phyloP scores from a whole-genome alignment of 1,140 invertebrate species.

The Aphelenchoides fujianensis region DNA sequence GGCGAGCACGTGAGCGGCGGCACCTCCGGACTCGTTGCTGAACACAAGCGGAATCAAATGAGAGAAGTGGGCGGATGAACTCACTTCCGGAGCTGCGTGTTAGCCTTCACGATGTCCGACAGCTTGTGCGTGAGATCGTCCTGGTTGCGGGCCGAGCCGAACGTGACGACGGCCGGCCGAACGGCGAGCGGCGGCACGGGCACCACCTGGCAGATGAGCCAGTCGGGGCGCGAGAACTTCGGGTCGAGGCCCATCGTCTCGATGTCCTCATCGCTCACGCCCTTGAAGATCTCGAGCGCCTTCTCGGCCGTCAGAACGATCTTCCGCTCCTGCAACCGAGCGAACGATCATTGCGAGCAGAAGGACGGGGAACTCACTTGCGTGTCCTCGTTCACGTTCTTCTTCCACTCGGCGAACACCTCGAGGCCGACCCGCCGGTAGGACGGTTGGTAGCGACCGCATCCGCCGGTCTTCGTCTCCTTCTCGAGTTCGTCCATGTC shows the following conservation, averaged over 20 bases:
- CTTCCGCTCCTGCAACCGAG: slow-evolving; percentile 73
- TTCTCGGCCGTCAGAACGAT: slow-evolving; percentile 86
- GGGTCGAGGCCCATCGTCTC: slow-evolving; percentile 74
- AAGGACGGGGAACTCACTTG: slow-evolving; percentile 66
- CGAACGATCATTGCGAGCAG: too few species aligned
- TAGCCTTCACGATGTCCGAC: slow-evolving; percentile 96
- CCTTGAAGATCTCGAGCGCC: slow-evolving; percentile 92
- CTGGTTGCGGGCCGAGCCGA: slow-evolving; percentile 92
- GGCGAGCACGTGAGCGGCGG: slow-evolving; percentile 88
- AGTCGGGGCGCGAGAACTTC: slow-evolving; percentile 86
- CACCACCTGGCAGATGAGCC: slow-evolving; percentile 96
- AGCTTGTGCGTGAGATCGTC: slow-evolving; percentile 99
- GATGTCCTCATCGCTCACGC: slow-evolving; percentile 94
- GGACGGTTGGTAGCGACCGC: slow-evolving; percentile 92
- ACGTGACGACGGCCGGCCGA: slow-evolving; percentile 96
- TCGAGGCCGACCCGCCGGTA: slow-evolving; percentile 84
- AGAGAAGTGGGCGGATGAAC: slow-evolving; percentile 13
- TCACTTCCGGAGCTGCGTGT: slow-evolving; percentile 78
- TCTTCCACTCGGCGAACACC: slow-evolving; percentile 85
- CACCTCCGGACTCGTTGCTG: slow-evolving; percentile 89
- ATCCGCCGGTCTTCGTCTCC: slow-evolving; percentile 78
- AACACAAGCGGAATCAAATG: too few species aligned
- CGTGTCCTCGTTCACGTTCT: slow-evolving; percentile 93
- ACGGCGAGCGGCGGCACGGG: slow-evolving; percentile 89
- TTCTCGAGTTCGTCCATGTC: slow-evolving; percentile 36